Base-by-base conservation (phyloP, 1,140 invertebrate genomes). In the Platyscapa corneri region DNA sequence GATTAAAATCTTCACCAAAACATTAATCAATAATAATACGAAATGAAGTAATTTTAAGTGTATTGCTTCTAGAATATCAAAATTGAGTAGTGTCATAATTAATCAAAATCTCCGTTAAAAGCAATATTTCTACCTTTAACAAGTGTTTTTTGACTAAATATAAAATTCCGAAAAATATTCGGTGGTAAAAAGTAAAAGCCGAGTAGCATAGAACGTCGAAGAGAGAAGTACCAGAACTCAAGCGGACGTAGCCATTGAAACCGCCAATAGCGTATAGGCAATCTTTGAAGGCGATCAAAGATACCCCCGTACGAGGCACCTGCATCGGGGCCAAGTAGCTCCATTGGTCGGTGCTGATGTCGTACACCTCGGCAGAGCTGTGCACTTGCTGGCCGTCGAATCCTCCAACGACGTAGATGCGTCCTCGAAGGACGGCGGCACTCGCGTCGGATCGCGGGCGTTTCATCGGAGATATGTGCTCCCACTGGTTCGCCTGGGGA, bases 381-480 rank as follows among this genome's bases (percentile, higher is more conserved):
- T 91, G 87, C 6, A 81, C 39, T 74, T 96, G 93, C 0, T 94
- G 95, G 2, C 96, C 96, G 92, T 97, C 96, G 90, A 97, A 97
- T 27, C 97, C 96, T 34, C 96, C 97, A 74, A 95, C 96, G 46
- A 96, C 95, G 90, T 96, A 96, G 85, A 96, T 95, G 93, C 95
- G 91, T 49, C 90, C 88, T 20, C 90, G 79, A 87, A 93, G 79
- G 0, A 87, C 87, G 0, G 92, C 91, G 8, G 91, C 90, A 67
- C 96, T 96, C 0, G 97, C 97, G 90, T 98, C 97, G 32, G 97
- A 97, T 70, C 97, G 92, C 87, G 95, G 95, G 84, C 95, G 94
- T 86, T 96, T 95, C 97, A 98, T 98, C 0, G 96, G 94, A 0
- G 95, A 94, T 37, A 98, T 96, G 84, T 97, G 93, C 32, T 97